These are phyloP conservation scores for Leptocoma aspasia DNA, from an alignment of 2,113 vertebrate genomes.

Conservation along the genomic window DNA sequence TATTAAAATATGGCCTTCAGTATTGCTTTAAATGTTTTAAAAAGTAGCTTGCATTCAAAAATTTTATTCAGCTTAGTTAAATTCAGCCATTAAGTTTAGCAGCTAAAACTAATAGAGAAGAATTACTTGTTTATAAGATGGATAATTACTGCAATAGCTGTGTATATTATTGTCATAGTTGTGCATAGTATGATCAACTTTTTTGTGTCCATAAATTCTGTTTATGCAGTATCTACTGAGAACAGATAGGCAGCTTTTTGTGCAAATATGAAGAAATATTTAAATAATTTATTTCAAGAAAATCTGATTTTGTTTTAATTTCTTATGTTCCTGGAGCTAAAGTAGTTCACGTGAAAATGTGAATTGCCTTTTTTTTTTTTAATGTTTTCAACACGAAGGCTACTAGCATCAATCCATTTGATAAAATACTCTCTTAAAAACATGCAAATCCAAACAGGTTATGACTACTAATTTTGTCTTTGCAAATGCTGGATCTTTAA, in stretches of 20 bases:
- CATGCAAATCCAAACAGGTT: constrained; percentile 48
- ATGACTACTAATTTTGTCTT: constrained; percentile 61
- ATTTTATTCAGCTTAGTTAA: not conserved
- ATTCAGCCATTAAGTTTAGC: not conserved
- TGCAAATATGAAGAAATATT: not conserved
- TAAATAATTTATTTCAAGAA: not conserved
- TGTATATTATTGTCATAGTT: not conserved
- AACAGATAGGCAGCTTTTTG: not conserved
- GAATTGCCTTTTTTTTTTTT: not conserved
- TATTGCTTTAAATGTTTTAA: not conserved
- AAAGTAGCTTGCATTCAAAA: not conserved
- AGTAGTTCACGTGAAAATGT: not conserved
- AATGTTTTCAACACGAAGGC: not conserved
- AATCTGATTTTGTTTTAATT: not conserved
- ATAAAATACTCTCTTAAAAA: not conserved
- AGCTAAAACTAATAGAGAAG: not conserved
- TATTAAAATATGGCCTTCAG: not conserved
- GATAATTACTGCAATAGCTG: not conserved
- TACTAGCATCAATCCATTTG: not conserved
- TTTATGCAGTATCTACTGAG: not conserved
- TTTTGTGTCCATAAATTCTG: not conserved
- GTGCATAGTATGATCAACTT: not conserved
- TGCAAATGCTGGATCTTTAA: constrained; percentile 65
- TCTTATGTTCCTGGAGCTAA: not conserved
- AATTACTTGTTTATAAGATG: not conserved